These are phyloP conservation scores for Mesembrinibis cayennensis DNA, from an alignment of 2,113 vertebrate species.

Conservation along the genomic window DNA sequence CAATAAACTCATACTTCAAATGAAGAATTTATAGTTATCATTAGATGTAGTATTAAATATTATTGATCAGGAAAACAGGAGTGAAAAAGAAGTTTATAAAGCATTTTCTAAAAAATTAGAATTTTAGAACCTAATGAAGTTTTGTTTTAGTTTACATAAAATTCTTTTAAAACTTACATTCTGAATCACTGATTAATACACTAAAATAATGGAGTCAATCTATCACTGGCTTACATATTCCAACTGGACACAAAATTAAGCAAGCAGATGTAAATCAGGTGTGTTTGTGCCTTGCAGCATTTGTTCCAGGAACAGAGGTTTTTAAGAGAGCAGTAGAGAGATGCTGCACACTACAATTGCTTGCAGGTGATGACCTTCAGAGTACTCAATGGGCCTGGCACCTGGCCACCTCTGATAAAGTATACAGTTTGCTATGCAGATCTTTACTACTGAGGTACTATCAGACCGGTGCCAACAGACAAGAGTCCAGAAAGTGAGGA, in stretches of 20 bases:
- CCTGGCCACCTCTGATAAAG: not conserved
- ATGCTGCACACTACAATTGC: not conserved
- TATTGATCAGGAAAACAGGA: not conserved
- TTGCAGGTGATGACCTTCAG: not conserved
- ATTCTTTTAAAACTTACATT: not conserved
- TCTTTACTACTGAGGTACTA: not conserved
- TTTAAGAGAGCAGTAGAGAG: not conserved
- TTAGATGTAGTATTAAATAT: not conserved
- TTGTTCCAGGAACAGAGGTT: not conserved
- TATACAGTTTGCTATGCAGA: not conserved
- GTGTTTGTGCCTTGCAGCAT: not conserved
- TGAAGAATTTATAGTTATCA: not conserved
- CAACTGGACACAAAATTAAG: not conserved
- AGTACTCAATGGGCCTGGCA: not conserved
- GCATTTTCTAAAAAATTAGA: not conserved
- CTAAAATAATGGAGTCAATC: accelerated
- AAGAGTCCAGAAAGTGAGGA: not conserved
- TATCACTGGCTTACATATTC: not conserved
- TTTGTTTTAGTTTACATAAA: not conserved
- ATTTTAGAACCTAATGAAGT: not conserved
- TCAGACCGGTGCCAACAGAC: not conserved
- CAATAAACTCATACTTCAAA: not conserved
- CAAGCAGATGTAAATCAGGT: not conserved
- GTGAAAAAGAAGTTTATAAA: not conserved
- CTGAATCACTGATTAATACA: not conserved